These are phyloP conservation scores for Hippopotamus amphibius DNA, from an alignment of 2,113 vertebrate genomes.

Conservation along the genomic window DNA sequence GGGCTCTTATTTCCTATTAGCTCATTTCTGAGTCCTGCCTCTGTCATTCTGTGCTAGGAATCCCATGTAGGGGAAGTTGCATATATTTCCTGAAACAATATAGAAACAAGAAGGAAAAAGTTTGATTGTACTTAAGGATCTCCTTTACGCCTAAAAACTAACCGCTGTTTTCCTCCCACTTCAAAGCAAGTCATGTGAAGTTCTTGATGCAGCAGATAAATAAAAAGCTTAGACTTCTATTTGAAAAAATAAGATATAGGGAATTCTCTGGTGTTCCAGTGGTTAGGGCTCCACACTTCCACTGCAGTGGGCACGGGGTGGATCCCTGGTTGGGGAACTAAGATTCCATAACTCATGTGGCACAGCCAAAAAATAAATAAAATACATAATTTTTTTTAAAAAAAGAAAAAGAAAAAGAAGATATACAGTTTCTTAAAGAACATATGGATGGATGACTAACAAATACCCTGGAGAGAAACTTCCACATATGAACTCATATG, in stretches of 20 bases:
- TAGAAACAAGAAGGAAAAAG: neutral
- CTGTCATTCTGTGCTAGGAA: neutral
- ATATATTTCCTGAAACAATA: neutral
- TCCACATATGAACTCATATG: neutral
- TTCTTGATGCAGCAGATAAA: neutral
- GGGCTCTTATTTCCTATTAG: neutral
- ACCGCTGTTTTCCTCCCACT: neutral
- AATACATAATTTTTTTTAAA: no score
- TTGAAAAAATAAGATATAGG: neutral
- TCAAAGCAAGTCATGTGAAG: neutral
- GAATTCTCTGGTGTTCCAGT: no score
- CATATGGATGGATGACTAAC: neutral
- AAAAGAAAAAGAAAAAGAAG: neutral
- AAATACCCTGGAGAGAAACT: neutral
- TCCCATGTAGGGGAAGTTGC: neutral
- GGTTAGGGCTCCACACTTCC: no score
- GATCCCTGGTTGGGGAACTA: no score
- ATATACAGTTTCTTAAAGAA: neutral
- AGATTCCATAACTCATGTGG: no score
- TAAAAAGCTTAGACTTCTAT: conserved; percentile 45
- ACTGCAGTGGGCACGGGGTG: no score
- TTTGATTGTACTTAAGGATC: neutral
- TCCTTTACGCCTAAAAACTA: neutral
- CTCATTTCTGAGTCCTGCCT: neutral
- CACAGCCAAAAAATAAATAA: no score